These are phyloP conservation scores for Phenganax marumi DNA, from an alignment of 92 coral and sea anemone species.

Conservation along the genomic window DNA sequence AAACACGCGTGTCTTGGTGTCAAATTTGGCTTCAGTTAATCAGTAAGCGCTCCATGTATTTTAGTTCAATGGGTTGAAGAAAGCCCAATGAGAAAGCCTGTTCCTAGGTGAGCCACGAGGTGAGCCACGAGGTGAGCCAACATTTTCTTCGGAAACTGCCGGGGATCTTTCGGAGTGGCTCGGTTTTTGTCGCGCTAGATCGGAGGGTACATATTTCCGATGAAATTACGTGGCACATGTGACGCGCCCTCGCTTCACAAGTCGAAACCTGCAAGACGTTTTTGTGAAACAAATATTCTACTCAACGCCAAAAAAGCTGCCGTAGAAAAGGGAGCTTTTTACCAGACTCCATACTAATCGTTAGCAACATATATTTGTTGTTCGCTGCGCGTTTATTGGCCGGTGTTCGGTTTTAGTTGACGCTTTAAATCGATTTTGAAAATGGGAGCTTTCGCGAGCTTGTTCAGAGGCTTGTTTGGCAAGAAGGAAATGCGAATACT, in stretches of 20 bases:
- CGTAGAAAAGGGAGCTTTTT: background rate
- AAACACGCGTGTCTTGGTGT: too few species aligned
- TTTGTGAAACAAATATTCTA: conserved; percentile 52
- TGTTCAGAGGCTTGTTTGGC: conserved; percentile 77
- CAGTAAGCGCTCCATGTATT: too few species aligned
- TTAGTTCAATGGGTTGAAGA: too few species aligned
- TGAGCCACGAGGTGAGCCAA: too few species aligned
- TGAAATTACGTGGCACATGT: conserved; percentile 99
- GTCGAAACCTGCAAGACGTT: conserved; percentile 69
- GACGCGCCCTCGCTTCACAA: conserved; percentile 98
- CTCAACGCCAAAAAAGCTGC: conserved; percentile 15
- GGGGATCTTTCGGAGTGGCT: background rate
- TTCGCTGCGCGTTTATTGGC: background rate
- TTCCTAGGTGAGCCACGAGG: too few species aligned
- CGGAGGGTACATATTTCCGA: conserved; percentile 18
- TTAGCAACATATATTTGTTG: conserved; percentile 14
- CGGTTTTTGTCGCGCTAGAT: background rate
- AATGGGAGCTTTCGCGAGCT: conserved; percentile 59
- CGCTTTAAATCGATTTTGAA: conserved; percentile 7
- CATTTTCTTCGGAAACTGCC: conserved; percentile 7
- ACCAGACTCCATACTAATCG: background rate
- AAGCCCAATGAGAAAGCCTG: too few species aligned
- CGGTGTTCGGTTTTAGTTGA: background rate
- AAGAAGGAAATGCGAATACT: conserved; percentile 97
- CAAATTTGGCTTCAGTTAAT: too few species aligned